Evolutionary conservation across 2,888 invertebrate species (phyloP).

Genomic region (Margaritifera margaritifera): DNA sequence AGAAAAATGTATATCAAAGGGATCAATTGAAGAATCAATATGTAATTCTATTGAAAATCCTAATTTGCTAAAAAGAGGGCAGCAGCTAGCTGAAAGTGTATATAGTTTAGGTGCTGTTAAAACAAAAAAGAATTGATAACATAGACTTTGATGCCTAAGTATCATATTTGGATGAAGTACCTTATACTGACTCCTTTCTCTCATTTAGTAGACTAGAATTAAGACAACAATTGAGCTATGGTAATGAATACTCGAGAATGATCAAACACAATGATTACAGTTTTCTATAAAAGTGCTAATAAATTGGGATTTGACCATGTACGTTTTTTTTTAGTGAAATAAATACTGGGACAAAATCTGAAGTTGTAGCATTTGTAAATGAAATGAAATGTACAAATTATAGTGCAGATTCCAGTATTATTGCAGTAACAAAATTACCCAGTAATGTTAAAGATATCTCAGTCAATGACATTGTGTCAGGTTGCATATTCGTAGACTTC

Average conservation of each 20-base stretch:
- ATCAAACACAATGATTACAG: slow-evolving; percentile 12
- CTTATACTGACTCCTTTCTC: background rate
- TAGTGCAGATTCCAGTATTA: too few relatives aligned
- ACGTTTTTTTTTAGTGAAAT: too few relatives aligned
- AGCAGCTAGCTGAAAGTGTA: slow-evolving; percentile 1
- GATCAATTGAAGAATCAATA: slow-evolving; percentile 5
- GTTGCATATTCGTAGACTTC: too few relatives aligned
- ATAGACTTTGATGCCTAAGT: background rate
- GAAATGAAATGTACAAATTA: too few relatives aligned
- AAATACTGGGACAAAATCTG: too few relatives aligned
- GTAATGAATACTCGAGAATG: slow-evolving; percentile 8
- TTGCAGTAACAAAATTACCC: too few relatives aligned
- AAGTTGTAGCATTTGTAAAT: too few relatives aligned
- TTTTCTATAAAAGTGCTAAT: background rate
- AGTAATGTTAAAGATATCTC: too few relatives aligned
- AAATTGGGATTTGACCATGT: slow-evolving; percentile 2
- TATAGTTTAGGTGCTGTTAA: slow-evolving; percentile 9
- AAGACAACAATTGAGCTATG: slow-evolving; percentile 7
- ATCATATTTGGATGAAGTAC: slow-evolving; percentile 3
- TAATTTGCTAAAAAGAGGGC: slow-evolving; percentile 3
- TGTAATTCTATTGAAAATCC: slow-evolving; percentile 11
- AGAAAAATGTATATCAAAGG: slow-evolving; percentile 10
- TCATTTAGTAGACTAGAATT: slow-evolving; percentile 5
- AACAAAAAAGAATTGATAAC: background rate
- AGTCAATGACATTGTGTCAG: too few relatives aligned